phyloP scores from a whole-genome alignment of 2,888 invertebrate species.

The Bhutanitis thaidina region DNA sequence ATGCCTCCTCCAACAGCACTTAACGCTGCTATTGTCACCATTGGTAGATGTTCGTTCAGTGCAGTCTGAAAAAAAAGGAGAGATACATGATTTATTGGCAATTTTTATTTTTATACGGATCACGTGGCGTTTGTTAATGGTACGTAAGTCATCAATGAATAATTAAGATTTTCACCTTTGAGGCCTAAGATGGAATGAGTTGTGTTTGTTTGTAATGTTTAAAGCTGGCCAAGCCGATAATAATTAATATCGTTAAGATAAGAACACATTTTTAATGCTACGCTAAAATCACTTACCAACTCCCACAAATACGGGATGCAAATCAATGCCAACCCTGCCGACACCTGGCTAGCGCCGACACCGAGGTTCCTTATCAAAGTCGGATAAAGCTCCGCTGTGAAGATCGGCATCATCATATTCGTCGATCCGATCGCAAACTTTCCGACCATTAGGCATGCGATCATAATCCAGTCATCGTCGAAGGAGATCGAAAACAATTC shows the following conservation, averaged over 20 bases:
- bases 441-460: conserved; percentile 87
- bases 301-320: conserved; percentile 88
- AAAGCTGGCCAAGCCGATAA: too few species aligned
- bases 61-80: conserved; percentile 71
- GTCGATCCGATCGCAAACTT: conserved; percentile 89
- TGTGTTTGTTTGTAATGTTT: too few species aligned
- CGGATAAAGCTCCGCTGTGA: conserved; percentile 86
- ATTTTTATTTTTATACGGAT: too few species aligned
- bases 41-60: conserved; percentile 84
- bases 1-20: conserved; percentile 86
- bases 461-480: conserved; percentile 83
- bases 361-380: conserved; percentile 85
- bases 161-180: too few species aligned
- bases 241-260: too few species aligned
- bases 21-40: conserved; percentile 84
- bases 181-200: too few species aligned
- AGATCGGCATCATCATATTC: conserved; percentile 89
- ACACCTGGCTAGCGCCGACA: conserved; percentile 86
- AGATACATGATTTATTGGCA: too few species aligned
- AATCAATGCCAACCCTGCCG: conserved; percentile 87
- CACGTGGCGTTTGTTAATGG: too few species aligned
- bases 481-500: conserved; percentile 75
- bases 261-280: too few species aligned
- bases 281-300: conserved; percentile 76
- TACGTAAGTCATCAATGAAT: too few species aligned